Evolutionary conservation across 2,888 invertebrate genomes (phyloP), one percentile per base, ranked within the genome.

Genomic region (Pyrrhia umbra): DNA sequence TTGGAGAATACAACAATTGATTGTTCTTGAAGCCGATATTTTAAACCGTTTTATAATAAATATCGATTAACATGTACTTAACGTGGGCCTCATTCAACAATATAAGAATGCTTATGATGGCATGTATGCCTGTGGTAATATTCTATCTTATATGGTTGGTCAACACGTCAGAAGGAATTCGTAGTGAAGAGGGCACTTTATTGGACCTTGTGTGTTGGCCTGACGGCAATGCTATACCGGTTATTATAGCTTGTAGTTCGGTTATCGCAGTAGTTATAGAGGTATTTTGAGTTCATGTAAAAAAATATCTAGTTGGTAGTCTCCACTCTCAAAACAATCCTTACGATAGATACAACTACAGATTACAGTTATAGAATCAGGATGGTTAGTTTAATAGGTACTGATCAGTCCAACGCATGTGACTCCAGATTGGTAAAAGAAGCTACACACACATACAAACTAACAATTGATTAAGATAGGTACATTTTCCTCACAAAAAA

Each of bases 21-120:
- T n/a, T n/a, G n/a, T n/a, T n/a, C n/a, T 8, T 40, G 40, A 18
- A 30, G 30, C 16, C 2, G 40, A 40, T 40, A 1, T 9, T 9
- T 6, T 40, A 27, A 2, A 9, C 9, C 8, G 10, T 30, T 4
- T 13, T 30, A 13, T 13, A 13, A 30, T 3, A 30, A 30, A 13
- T 13, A 30, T 10, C 23, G 23, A n/a, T 25, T 6, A 77, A 68
- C 49, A 93, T 94, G 93, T 85, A 85, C 82, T 82, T 94, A 76
- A 90, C 92, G 1, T 95, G 94, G 94, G 89, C 92, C 39, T 86
- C 92, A n/a, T 95, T 94, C 76, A 95, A 95, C 70, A 95, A 95
- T 58, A 85, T 92, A 64, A 83, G 94, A 60, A 90, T 94, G 90
- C 84, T 94, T 21, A 75, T 94, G 68, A 94, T 95, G 94, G 94